Evolutionary conservation across 2,113 vertebrate species (phyloP).

Genomic region (Tupaia tana): DNA sequence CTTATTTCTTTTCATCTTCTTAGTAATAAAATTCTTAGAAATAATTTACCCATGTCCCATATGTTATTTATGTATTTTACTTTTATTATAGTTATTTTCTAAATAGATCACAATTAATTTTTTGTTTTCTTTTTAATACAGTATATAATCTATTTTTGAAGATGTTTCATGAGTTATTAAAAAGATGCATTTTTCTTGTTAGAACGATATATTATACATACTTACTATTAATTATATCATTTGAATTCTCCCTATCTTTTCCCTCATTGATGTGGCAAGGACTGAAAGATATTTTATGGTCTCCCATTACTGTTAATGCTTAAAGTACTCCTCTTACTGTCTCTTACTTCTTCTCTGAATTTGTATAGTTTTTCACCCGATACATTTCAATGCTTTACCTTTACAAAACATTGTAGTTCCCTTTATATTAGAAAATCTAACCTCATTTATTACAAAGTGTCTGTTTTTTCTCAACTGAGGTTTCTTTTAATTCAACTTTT

Average conservation of each 20-base stretch:
- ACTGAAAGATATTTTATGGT: not conserved
- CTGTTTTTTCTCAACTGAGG: not conserved
- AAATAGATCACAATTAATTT: not conserved
- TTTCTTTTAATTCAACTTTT: slow-evolving; percentile 27
- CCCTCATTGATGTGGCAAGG: not conserved
- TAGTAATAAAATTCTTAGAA: slow-evolving; percentile 13
- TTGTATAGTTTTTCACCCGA: not conserved
- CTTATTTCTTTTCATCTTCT: not conserved
- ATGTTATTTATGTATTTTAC: not conserved
- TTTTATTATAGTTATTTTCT: slow-evolving; percentile 7
- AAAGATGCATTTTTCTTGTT: not conserved
- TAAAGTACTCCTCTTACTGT: not conserved
- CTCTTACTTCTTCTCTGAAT: not conserved
- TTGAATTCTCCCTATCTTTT: not conserved
- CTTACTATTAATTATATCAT: not conserved
- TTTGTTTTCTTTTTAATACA: not conserved
- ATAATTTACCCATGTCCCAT: not conserved
- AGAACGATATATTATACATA: not conserved
- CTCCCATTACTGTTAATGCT: not conserved
- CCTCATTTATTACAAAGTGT: not conserved
- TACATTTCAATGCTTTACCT: not conserved
- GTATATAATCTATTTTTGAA: not conserved
- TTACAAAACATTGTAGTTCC: not conserved
- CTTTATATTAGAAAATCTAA: not conserved
- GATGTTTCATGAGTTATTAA: not conserved